phyloP scores from a whole-genome alignment of 2,113 vertebrate genomes.

The Hyperoodon ampullatus region DNA sequence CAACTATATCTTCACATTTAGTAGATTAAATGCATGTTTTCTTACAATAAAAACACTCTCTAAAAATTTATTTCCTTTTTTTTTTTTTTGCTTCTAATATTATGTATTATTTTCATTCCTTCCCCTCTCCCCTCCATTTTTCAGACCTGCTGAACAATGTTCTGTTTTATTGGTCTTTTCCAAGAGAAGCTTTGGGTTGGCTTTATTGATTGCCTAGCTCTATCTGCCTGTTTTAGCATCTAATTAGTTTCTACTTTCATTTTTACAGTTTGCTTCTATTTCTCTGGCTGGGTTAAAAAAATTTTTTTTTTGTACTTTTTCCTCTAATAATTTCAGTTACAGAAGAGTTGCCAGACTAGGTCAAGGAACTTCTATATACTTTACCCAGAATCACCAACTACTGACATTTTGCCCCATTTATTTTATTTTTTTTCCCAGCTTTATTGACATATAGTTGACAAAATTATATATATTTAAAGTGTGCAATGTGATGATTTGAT shows the following conservation, averaged over 20 bases:
- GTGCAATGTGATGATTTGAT: neutral
- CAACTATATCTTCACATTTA: neutral
- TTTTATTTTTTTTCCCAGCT: neutral
- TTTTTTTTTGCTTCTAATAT: neutral
- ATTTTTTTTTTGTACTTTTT: neutral
- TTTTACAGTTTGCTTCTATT: neutral
- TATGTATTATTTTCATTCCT: neutral
- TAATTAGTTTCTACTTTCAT: neutral
- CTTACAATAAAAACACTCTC: neutral
- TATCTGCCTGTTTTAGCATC: neutral
- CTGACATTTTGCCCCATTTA: neutral
- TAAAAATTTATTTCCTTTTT: neutral
- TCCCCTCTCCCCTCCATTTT: neutral
- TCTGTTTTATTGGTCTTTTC: constrained; percentile 13
- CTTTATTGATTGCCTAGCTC: neutral
- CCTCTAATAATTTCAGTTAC: neutral
- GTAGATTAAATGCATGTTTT: constrained; percentile 21
- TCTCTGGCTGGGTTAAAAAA: neutral
- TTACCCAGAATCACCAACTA: neutral
- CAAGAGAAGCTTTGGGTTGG: neutral
- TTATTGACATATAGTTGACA: neutral
- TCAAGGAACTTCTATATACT: neutral
- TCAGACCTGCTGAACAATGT: neutral
- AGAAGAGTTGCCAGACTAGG: neutral
- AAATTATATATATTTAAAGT: neutral